These are phyloP conservation scores for Mythimna albipuncta DNA, from an alignment of 2,888 invertebrate species.

Conservation along the genomic window DNA sequence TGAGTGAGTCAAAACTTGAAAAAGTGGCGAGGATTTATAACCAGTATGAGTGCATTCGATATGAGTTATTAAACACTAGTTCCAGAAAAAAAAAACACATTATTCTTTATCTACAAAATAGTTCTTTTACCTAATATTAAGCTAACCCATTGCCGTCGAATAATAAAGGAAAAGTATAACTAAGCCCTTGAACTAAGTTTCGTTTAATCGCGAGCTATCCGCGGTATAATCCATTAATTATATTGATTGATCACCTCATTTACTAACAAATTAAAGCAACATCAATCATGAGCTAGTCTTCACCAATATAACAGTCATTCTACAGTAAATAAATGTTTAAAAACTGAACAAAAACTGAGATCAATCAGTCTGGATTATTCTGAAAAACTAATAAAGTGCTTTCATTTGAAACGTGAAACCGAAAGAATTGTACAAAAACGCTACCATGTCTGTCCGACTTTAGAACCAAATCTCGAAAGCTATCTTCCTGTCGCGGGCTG, in stretches of 20 bases:
- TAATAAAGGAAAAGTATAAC: not conserved
- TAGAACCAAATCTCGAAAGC: too few species aligned
- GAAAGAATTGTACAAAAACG: too few species aligned
- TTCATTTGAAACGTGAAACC: too few species aligned
- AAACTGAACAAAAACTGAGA: not conserved
- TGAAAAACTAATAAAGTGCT: too few species aligned
- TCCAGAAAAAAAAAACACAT: not conserved
- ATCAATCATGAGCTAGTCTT: slow-evolving; percentile 48
- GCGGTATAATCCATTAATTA: slow-evolving; percentile 51
- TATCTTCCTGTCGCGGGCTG: too few species aligned
- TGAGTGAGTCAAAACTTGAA: too few species aligned
- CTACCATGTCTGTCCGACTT: too few species aligned
- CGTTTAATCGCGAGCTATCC: slow-evolving; percentile 16
- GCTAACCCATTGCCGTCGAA: not conserved
- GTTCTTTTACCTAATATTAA: not conserved
- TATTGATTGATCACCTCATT: slow-evolving; percentile 55
- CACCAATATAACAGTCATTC: slow-evolving; percentile 17
- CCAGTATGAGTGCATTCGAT: not conserved
- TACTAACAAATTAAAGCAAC: slow-evolving; percentile 41
- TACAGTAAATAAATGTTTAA: slow-evolving; percentile 21
- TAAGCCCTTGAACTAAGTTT: slow-evolving; percentile 18
- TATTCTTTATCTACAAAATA: not conserved
- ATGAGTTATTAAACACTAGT: not conserved
- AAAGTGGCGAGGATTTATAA: not conserved
- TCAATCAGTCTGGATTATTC: slow-evolving; percentile 8